phyloP scores from a whole-genome alignment of 2,113 vertebrate genomes.

The Origma solitaria region DNA sequence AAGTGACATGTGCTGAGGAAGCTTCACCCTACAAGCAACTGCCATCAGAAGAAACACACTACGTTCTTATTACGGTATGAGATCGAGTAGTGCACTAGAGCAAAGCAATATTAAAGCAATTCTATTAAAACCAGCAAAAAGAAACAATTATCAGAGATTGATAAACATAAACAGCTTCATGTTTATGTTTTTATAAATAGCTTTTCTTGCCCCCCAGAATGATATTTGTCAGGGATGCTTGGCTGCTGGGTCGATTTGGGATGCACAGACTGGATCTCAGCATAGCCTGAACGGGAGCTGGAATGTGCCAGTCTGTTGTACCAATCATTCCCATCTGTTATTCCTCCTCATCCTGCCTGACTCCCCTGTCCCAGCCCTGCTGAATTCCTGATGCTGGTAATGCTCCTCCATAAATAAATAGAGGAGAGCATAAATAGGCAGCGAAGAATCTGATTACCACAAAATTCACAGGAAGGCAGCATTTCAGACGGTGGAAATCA shows the following conservation, averaged over 20 bases:
- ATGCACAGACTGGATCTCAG: neutral
- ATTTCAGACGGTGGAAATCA: neutral
- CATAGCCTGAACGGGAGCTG: neutral
- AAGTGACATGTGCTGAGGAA: too few relatives aligned
- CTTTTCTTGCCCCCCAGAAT: neutral
- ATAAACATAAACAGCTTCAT: neutral
- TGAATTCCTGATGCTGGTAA: neutral
- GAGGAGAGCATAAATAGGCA: neutral
- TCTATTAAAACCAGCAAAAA: neutral
- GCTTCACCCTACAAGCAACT: too few relatives aligned
- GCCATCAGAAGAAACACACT: too few relatives aligned
- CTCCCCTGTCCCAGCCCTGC: neutral
- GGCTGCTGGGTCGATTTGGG: neutral
- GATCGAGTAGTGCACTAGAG: fast-evolving
- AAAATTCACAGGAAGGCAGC: neutral
- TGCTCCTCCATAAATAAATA: neutral
- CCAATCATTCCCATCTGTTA: fast-evolving
- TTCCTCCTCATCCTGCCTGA: neutral
- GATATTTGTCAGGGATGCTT: neutral
- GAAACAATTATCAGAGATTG: neutral
- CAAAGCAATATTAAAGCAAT: neutral
- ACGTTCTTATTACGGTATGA: neutral
- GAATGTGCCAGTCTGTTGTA: neutral
- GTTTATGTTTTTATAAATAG: too few relatives aligned
- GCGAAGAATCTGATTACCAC: neutral